Percentiles rank a stretch among this genome's conserved stretches.
Conservation (phyloP, 2,888 invertebrate genomes). For the Xanthia togata region DNA sequence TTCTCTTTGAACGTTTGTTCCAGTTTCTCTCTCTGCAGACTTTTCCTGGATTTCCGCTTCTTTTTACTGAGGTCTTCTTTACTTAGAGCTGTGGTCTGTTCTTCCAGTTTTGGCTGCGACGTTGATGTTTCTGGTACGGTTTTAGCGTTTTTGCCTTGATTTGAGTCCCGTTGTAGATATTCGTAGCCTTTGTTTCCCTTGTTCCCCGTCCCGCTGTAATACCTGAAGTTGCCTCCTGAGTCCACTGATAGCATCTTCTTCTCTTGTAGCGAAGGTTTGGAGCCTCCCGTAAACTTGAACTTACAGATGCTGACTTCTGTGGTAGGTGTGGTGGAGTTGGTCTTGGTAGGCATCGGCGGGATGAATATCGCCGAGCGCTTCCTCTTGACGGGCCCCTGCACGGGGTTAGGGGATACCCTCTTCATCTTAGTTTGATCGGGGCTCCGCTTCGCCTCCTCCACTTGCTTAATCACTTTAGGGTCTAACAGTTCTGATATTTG, state of each 20-base stretch:
- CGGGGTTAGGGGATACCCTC: conserved; percentile 82
- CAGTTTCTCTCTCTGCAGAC: conserved; percentile 95
- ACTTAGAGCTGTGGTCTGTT: conserved; percentile 61
- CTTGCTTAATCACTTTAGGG: conserved; percentile 84
- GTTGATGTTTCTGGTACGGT: conserved; percentile 71
- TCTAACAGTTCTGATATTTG: conserved; percentile 87
- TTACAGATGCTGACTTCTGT: conserved; percentile 97
- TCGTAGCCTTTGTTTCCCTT: conserved; percentile 95
- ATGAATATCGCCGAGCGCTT: conserved; percentile 96
- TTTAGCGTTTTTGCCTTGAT: conserved; percentile 86
- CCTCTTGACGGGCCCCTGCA: conserved; percentile 90
- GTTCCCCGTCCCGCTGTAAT: conserved; percentile 96
- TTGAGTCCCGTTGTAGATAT: conserved; percentile 93
- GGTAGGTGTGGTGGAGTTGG: conserved; percentile 93
- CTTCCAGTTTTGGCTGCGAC: conserved; percentile 64
- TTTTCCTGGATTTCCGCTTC: conserved; percentile 95
- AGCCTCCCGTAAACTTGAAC: conserved; percentile 97
- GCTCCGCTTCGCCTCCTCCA: conserved; percentile 78
- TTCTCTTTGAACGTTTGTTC: conserved; percentile 98
- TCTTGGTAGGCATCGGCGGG: conserved; percentile 94
- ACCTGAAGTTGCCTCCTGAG: conserved; percentile 96
- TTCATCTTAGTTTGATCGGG: conserved; percentile 86
- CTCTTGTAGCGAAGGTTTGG: conserved; percentile 96
- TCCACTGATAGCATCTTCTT: conserved; percentile 98
- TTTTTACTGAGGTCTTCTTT: conserved; percentile 88